A percentile compares a stretch with the other conserved stretches of the same genome.
Evolutionary conservation across 2,113 vertebrate species (phyloP).

Genomic region (Vanacampus margaritifer): DNA sequence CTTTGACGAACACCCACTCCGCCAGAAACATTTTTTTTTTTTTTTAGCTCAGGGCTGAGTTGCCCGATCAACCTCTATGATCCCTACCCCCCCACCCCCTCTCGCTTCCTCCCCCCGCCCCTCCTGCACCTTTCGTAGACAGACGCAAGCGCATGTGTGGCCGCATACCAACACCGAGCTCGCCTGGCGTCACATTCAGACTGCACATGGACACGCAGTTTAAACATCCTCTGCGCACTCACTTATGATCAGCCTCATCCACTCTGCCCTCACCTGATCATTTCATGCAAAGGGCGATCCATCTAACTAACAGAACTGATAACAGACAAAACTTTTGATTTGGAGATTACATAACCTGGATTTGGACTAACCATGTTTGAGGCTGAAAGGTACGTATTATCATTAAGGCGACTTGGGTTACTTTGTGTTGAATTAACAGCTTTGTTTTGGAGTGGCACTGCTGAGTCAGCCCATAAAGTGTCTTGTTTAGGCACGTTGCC

Average conservation of each 20-base stretch:
- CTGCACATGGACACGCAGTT: not conserved
- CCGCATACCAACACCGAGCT: constrained; percentile 46
- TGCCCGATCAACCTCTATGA: constrained; percentile 21
- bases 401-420: not conserved
- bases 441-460: not conserved
- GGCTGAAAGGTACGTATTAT: constrained; percentile 65
- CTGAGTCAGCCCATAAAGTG: constrained; percentile 32
- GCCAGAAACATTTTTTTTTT: constrained; percentile 3
- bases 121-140: constrained; percentile 35
- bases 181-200: constrained; percentile 34
- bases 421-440: not conserved
- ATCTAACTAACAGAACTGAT: constrained; percentile 20
- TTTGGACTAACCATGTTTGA: constrained; percentile 56
- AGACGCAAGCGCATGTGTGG: constrained; percentile 35
- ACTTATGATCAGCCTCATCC: constrained; percentile 19
- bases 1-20: constrained; percentile 13
- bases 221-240: not conserved
- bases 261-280: constrained; percentile 27
- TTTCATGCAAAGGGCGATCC: constrained; percentile 9
- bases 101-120: constrained; percentile 1
- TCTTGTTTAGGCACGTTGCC: constrained; percentile 49
- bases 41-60: constrained; percentile 31
- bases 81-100: not conserved
- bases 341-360: constrained; percentile 45
- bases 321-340: constrained; percentile 25